These are phyloP conservation scores for Craseonycteris thonglongyai DNA, from an alignment of 2,113 vertebrate genomes.

Conservation along the genomic window DNA sequence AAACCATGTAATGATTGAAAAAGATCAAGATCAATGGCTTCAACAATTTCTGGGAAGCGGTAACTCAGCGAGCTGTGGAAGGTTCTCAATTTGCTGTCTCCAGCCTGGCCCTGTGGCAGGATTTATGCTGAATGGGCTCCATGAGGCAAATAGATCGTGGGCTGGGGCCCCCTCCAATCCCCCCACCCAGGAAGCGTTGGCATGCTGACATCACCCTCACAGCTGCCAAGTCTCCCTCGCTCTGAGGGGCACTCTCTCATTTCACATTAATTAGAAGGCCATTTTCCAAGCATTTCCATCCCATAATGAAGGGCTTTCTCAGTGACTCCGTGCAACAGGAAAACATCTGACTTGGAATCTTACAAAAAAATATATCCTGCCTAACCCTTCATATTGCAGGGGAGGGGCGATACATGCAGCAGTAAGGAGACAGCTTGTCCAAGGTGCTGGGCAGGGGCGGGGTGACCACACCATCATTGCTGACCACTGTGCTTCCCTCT, in stretches of 20 bases:
- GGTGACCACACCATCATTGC: background rate
- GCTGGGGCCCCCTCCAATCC: conserved; percentile 67
- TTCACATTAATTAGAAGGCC: conserved; percentile 75
- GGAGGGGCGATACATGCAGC: background rate
- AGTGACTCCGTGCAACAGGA: conserved; percentile 67
- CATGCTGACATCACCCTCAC: conserved; percentile 67
- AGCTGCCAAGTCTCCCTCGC: conserved; percentile 71
- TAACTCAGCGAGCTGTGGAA: conserved; percentile 58
- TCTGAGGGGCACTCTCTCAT: conserved; percentile 71
- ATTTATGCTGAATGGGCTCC: conserved; percentile 75
- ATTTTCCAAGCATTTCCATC: conserved; percentile 73
- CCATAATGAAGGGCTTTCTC: conserved; percentile 72
- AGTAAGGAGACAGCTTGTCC: background rate
- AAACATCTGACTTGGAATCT: conserved; percentile 63
- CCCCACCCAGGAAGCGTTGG: conserved; percentile 46
- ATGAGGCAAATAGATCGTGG: conserved; percentile 64
- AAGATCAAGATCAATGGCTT: conserved; percentile 66
- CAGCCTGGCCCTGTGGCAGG: conserved; percentile 62
- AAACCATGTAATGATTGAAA: conserved; percentile 67
- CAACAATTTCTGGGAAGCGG: conserved; percentile 64
- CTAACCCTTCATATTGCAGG: background rate
- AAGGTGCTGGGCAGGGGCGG: background rate
- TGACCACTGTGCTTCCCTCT: background rate
- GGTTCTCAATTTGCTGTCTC: conserved; percentile 72
- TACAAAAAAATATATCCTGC: conserved; percentile 43